Base-by-base conservation (phyloP, 2,797 vertebrate species). In the Melanotaenia nigrans region DNA sequence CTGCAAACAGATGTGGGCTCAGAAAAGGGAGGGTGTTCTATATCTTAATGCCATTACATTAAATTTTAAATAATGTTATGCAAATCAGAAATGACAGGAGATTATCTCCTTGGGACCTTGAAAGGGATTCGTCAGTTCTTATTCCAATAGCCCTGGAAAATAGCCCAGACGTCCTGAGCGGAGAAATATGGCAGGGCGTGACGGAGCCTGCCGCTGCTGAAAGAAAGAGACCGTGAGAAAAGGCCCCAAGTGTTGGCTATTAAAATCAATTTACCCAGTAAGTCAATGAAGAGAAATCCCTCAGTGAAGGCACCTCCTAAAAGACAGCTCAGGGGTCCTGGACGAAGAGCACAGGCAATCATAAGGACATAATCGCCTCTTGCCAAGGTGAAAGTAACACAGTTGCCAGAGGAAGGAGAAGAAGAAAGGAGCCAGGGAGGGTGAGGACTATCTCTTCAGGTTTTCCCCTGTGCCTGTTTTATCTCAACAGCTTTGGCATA, bases 11-110 rank as follows among this genome's bases (percentile, higher is more conserved):
- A 92, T 91, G 87, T 91, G 89, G 74, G 77, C 68, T 83, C 78
- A 72, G 83, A 87, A 82, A 68, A 85, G 83, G 87, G 84, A 78
- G 88, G 83, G 85, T 72, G 84, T 47, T 85, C 86, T 90, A 90
- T 93, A 90, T 84, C 91, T 90, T 93, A 93, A 92, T 93, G 91
- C 91, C 90, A 92, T 93, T 94, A 93, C 92, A 91, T 93, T 93
- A 90, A 87, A 90, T 93, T 93, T 94, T 94, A 93, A 94, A 94
- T 92, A 94, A 93, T 86, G 85, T 90, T 94, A 94, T 94, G 92
- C 92, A 94, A 92, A 94, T 93, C 87, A 90, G 91, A 92, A 93
- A 94, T 93, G 92, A 94, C 90, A 90, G 89, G 90, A 92, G 91
- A 94, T 94, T 93, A 94, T 93, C 92, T 94, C 91, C 89, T 91